A percentile compares a stretch with the other conserved stretches of the same genome.
phyloP scores from a whole-genome alignment of 2,888 invertebrate genomes.

The Pachycephus smyrnensis region DNA sequence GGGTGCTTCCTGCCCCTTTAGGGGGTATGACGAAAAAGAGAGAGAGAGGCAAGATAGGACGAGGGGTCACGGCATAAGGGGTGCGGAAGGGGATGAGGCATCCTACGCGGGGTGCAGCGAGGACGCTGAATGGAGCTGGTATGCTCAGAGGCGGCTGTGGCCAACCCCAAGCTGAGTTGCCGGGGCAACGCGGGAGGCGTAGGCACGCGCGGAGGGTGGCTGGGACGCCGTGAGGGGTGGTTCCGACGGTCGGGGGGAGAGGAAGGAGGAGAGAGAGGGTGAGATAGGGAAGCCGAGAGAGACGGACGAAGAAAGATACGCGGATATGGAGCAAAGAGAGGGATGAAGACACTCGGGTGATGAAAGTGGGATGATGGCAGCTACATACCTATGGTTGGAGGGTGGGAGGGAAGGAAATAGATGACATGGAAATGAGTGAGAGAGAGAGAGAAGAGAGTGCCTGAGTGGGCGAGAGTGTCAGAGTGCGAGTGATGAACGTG shows the following conservation, averaged over 20 bases:
- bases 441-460: conserved; percentile 3
- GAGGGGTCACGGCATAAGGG: not conserved
- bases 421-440: not conserved
- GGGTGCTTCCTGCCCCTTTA: conserved; percentile 16
- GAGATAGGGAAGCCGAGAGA: conserved; percentile 21
- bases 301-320: conserved; percentile 12
- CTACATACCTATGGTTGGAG: not conserved
- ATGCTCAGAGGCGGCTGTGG: conserved; percentile 59
- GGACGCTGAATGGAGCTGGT: conserved; percentile 58
- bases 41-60: conserved; percentile 7
- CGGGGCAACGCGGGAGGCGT: conserved; percentile 63
- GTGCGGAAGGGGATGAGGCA: conserved; percentile 9
- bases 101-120: conserved; percentile 40
- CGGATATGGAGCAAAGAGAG: conserved; percentile 4
- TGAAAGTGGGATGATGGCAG: conserved; percentile 18
- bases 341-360: conserved; percentile 10
- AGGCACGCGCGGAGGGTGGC: conserved; percentile 39
- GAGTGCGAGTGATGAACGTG: conserved; percentile 13
- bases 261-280: conserved; percentile 35
- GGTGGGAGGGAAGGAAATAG: conserved; percentile 2
- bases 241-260: conserved; percentile 37
- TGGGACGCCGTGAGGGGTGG: conserved; percentile 32
- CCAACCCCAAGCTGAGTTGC: conserved; percentile 65
- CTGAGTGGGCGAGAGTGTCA: not conserved
- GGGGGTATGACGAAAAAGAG: not conserved